phyloP scores from a whole-genome alignment of 2,113 vertebrate species.

The Turnix velox region DNA sequence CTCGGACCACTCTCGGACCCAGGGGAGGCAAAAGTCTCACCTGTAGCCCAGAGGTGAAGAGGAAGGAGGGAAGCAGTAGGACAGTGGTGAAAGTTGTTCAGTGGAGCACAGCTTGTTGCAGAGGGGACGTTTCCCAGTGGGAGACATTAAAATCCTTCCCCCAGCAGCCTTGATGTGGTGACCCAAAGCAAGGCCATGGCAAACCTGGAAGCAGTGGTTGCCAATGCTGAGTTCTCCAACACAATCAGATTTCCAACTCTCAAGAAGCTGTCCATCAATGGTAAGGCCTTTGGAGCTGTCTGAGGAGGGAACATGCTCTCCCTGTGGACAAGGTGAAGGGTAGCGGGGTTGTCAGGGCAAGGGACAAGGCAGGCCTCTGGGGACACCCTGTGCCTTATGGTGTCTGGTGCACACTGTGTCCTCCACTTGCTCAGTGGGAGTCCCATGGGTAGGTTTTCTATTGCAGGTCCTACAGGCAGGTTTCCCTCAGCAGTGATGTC shows the following conservation, averaged over 20 bases:
- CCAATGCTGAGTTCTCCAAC: not conserved
- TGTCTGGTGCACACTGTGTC: not conserved
- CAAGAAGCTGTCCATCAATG: not conserved
- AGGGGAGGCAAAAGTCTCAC: not conserved
- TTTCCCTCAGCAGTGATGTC: too few relatives aligned
- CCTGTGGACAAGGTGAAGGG: not conserved
- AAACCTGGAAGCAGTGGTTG: not conserved
- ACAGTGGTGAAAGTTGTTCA: not conserved
- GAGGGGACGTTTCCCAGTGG: not conserved
- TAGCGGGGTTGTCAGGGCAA: not conserved
- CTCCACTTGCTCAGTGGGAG: not conserved
- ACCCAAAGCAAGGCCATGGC: not conserved
- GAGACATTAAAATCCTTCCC: not conserved
- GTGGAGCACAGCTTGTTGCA: not conserved
- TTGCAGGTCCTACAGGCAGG: too few relatives aligned
- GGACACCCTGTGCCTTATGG: not conserved
- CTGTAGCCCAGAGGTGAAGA: not conserved
- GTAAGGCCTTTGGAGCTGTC: not conserved
- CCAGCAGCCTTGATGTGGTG: not conserved
- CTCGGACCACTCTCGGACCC: accelerated
- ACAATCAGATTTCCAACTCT: not conserved
- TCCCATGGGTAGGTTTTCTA: too few relatives aligned
- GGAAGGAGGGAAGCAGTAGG: not conserved
- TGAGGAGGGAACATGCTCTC: not conserved
- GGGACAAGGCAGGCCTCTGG: not conserved